A percentile compares a stretch with the other conserved stretches of the same genome.
These are phyloP conservation scores for Paedocypris micromegethes DNA, from an alignment of 2,797 vertebrate species.

Conservation along the genomic window DNA sequence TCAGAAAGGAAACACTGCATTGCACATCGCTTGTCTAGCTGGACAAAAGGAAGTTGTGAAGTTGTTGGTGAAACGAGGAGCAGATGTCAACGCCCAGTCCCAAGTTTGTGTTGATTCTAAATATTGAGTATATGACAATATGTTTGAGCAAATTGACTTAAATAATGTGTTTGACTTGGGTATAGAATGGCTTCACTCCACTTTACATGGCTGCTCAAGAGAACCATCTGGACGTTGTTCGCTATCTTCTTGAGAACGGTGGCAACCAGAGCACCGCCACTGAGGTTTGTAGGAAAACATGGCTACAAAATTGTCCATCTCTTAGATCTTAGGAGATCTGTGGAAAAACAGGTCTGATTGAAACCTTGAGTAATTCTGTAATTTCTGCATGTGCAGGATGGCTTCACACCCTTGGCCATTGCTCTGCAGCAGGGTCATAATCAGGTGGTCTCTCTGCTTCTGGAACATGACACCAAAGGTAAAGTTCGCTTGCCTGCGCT, in stretches of 20 bases:
- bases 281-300: conserved; percentile 69
- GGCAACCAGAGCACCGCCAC: conserved; percentile 98
- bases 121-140: too few species aligned
- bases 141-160: too few species aligned
- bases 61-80: conserved; percentile 87
- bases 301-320: neutral
- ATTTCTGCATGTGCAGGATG: conserved; percentile 68
- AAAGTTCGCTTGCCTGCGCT: conserved; percentile 89
- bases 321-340: neutral
- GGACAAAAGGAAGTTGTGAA: conserved; percentile 89
- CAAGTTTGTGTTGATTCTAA: conserved; percentile 67
- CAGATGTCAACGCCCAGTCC: conserved; percentile 90
- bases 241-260: conserved; percentile 89
- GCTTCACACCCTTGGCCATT: conserved; percentile 91
- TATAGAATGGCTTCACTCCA: conserved; percentile 95
- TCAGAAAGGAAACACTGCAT: conserved; percentile 96
- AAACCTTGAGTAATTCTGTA: neutral
- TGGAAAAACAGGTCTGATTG: too few species aligned
- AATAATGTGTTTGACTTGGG: too few species aligned
- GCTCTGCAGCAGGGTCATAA: conserved; percentile 94
- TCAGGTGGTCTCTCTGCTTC: conserved; percentile 86
- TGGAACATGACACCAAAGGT: conserved; percentile 97
- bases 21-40: conserved; percentile 94
- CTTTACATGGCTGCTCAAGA: conserved; percentile 98
- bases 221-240: conserved; percentile 92